Evolutionary conservation across 2,888 invertebrate species (phyloP).

Genomic region (Ptychoptera albimana): DNA sequence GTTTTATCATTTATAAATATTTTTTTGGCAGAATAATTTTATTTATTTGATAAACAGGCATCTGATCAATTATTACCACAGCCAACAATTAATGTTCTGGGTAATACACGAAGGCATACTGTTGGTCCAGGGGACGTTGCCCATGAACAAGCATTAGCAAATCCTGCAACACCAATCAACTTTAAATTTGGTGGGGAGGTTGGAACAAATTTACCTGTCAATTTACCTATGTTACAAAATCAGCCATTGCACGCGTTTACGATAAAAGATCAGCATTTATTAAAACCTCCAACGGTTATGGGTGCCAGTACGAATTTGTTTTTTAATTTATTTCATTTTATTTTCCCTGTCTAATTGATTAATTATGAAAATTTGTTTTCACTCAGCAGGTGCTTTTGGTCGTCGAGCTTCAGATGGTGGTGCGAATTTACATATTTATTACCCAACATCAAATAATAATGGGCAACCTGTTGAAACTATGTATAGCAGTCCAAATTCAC

Average conservation of each 20-base stretch:
- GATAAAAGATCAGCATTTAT: slow-evolving; percentile 81
- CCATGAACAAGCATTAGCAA: slow-evolving; percentile 58
- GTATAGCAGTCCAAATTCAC: slow-evolving; percentile 4
- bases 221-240: slow-evolving; percentile 68
- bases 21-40: neutral
- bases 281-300: slow-evolving; percentile 86
- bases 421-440: slow-evolving; percentile 69
- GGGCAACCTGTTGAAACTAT: slow-evolving; percentile 19
- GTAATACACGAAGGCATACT: slow-evolving; percentile 69
- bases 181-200: slow-evolving; percentile 24
- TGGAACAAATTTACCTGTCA: slow-evolving; percentile 58
- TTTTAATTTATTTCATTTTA: slow-evolving; percentile 1
- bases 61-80: slow-evolving; percentile 14
- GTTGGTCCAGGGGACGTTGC: slow-evolving; percentile 85
- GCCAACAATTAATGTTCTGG: slow-evolving; percentile 14
- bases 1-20: neutral
- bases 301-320: slow-evolving; percentile 46
- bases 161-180: slow-evolving; percentile 24
- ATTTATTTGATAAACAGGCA: neutral
- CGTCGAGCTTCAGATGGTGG: slow-evolving; percentile 92
- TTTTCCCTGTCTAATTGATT: slow-evolving; percentile 1
- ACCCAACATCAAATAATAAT: slow-evolving; percentile 32
- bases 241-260: slow-evolving; percentile 73
- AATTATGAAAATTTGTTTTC: slow-evolving; percentile 10
- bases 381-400: slow-evolving; percentile 59